Conservation (phyloP, 2,797 vertebrate genomes). For the Lepus townsendii region DNA sequence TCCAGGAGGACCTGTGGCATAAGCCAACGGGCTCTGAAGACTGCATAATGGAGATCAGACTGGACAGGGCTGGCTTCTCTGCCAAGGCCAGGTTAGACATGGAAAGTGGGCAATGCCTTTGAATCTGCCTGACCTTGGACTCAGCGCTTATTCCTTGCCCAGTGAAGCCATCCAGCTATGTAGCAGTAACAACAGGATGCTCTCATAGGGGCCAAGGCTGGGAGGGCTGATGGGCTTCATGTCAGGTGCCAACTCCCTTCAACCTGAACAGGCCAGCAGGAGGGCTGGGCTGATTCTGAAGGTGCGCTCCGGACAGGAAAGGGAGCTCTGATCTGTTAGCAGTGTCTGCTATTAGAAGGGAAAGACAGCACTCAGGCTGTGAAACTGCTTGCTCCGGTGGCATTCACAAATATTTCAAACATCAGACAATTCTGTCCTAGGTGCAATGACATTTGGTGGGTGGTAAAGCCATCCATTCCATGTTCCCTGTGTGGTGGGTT, state of each 20-base stretch:
- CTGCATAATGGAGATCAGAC: background rate
- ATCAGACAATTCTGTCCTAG: background rate
- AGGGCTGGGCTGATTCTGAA: background rate
- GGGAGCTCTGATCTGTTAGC: no score
- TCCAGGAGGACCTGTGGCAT: background rate
- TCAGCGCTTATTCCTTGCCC: background rate
- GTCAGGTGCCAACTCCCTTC: background rate
- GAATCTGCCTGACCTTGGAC: background rate
- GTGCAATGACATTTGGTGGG: background rate
- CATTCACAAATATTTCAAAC: background rate
- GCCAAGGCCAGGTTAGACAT: background rate
- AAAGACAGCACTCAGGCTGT: background rate
- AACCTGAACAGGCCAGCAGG: background rate
- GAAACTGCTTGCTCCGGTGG: background rate
- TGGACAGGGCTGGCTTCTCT: background rate
- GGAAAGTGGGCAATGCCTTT: background rate
- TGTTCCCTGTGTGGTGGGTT: background rate
- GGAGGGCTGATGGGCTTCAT: background rate
- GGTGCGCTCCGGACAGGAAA: background rate
- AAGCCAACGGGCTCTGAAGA: background rate
- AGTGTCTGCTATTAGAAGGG: background rate
- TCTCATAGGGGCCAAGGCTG: accelerated
- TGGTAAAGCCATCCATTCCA: background rate
- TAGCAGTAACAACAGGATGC: background rate
- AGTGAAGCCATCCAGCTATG: background rate